phyloP scores from a whole-genome alignment of 2,113 vertebrate genomes.

The Oncorhynchus tshawytscha region DNA sequence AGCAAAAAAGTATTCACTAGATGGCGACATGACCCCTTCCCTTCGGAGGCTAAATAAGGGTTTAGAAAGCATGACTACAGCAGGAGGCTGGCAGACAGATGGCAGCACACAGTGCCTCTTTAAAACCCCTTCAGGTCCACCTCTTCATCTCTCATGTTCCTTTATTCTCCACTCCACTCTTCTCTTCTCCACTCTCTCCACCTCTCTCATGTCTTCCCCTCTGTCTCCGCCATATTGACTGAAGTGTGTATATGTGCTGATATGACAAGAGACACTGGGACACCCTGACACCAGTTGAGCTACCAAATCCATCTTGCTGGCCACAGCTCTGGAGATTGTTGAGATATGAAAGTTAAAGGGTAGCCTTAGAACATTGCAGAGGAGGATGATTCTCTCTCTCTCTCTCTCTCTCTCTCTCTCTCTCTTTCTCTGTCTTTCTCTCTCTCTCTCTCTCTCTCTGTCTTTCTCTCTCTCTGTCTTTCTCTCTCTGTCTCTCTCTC shows the following conservation, averaged over 20 bases:
- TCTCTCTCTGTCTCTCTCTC: no score
- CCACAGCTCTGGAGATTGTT: no score
- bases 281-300: no score
- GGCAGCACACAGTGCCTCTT: slow-evolving; percentile 8
- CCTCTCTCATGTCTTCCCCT: not conserved
- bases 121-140: slow-evolving; percentile 2
- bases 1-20: slow-evolving; percentile 24
- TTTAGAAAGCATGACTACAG: slow-evolving; percentile 10
- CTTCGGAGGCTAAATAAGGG: not conserved
- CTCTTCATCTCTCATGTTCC: no score
- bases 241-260: not conserved
- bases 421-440: not conserved
- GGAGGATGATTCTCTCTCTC: not conserved
- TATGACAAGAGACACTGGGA: not conserved
- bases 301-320: no score
- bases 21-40: slow-evolving; percentile 39
- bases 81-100: slow-evolving; percentile 4
- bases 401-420: not conserved
- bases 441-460: not conserved
- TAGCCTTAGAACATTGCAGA: no score
- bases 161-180: no score
- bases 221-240: not conserved
- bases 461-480: not conserved
- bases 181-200: not conserved
- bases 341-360: no score